Conservation (phyloP, 2,113 vertebrate genomes). For the Lanius ludovicianus region DNA sequence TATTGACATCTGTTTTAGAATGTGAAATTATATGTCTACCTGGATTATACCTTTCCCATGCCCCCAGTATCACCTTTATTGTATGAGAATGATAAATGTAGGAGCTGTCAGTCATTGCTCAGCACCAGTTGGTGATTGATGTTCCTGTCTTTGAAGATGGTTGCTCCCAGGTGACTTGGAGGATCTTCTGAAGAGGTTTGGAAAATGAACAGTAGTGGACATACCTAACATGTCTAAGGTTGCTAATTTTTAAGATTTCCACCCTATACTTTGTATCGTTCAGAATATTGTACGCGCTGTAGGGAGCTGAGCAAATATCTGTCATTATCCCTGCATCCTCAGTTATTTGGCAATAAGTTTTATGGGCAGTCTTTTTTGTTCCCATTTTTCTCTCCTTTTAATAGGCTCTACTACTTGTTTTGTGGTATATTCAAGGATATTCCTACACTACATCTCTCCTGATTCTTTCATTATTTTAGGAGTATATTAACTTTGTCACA, state of each 20-base stretch:
- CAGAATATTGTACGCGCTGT: background rate
- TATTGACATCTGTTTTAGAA: background rate
- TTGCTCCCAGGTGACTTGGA: background rate
- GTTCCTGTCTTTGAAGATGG: background rate
- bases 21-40: background rate
- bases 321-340: background rate
- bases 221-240: background rate
- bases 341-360: background rate
- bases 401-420: background rate
- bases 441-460: background rate
- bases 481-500: background rate
- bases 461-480: background rate
- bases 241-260: background rate
- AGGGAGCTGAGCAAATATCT: background rate
- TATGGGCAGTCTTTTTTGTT: background rate
- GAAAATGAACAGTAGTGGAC: background rate
- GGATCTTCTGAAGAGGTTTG: background rate
- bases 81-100: background rate
- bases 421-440: background rate
- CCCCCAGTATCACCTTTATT: rapidly evolving
- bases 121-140: background rate
- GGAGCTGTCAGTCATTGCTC: background rate
- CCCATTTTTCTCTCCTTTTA: background rate
- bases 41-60: background rate
- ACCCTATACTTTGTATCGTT: background rate